Conservation (phyloP, 2,888 invertebrate species). For the Cylloceria caligata region DNA sequence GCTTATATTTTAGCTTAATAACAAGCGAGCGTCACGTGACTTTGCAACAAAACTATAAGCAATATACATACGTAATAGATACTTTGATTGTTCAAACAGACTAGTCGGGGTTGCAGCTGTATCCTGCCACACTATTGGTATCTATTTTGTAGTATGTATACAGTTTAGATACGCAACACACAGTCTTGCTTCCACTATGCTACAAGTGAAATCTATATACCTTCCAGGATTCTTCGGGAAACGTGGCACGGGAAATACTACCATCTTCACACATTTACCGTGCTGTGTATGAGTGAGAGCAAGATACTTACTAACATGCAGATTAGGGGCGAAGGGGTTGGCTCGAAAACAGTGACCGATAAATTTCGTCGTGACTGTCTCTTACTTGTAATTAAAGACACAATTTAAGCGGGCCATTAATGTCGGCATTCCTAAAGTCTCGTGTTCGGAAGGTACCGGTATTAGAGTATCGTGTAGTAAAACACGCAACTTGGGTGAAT, state of each 20-base stretch:
- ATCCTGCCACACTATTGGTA: not conserved
- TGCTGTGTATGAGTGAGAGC: conserved; percentile 13
- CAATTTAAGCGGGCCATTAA: conserved; percentile 83
- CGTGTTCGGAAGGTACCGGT: conserved; percentile 42
- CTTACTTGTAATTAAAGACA: conserved; percentile 83
- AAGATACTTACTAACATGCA: conserved; percentile 71
- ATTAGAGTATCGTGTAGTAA: conserved; percentile 46
- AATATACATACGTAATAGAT: not conserved
- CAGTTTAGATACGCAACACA: not conserved
- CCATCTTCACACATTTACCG: not conserved
- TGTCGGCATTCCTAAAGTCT: conserved; percentile 78
- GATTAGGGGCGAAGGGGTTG: conserved; percentile 80
- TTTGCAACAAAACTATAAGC: conserved; percentile 45
- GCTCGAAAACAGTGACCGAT: conserved; percentile 81
- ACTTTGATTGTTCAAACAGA: not conserved
- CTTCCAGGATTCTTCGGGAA: not conserved
- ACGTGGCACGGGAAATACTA: conserved; percentile 2
- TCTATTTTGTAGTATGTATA: not conserved
- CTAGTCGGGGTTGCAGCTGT: not conserved
- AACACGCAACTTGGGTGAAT: not conserved
- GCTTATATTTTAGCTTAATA: conserved; percentile 78
- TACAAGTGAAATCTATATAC: not conserved
- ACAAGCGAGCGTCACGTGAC: conserved; percentile 64
- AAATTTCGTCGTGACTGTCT: conserved; percentile 81
- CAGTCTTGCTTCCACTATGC: not conserved